Evolutionary conservation across 2,113 vertebrate species (phyloP).

Genomic region (Calypte anna): DNA sequence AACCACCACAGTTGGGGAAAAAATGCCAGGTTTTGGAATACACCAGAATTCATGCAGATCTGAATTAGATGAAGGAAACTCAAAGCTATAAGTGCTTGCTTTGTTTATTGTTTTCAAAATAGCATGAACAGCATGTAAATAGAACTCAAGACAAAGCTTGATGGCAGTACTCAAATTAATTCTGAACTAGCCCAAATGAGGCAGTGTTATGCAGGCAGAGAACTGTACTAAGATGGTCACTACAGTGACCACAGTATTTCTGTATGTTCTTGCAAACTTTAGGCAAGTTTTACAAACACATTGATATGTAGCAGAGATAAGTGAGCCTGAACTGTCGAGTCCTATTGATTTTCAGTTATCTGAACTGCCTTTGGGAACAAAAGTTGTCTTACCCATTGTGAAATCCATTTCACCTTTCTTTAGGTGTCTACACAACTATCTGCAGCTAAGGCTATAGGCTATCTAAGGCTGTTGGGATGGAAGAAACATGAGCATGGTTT

Average conservation of each 20-base stretch:
- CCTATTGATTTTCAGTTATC: not conserved
- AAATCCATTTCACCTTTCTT: not conserved
- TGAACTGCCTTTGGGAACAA: not conserved
- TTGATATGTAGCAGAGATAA: not conserved
- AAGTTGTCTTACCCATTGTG: not conserved
- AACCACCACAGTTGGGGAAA: not conserved
- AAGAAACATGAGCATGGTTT: not conserved
- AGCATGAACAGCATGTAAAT: not conserved
- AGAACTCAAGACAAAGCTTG: not conserved
- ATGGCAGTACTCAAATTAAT: not conserved
- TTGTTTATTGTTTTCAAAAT: not conserved
- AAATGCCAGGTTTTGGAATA: not conserved
- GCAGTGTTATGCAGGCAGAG: not conserved
- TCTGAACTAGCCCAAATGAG: not conserved
- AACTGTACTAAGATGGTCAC: not conserved
- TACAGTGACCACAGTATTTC: not conserved
- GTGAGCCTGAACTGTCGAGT: not conserved
- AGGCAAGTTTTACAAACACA: not conserved
- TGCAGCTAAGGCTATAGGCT: not conserved
- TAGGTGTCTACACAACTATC: not conserved
- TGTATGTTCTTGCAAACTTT: not conserved
- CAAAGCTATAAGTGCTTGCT: not conserved
- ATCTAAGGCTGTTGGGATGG: not conserved
- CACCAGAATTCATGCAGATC: not conserved
- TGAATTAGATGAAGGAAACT: not conserved